Base-by-base conservation (phyloP, 1,140 invertebrate species). In the Lerema accius region DNA sequence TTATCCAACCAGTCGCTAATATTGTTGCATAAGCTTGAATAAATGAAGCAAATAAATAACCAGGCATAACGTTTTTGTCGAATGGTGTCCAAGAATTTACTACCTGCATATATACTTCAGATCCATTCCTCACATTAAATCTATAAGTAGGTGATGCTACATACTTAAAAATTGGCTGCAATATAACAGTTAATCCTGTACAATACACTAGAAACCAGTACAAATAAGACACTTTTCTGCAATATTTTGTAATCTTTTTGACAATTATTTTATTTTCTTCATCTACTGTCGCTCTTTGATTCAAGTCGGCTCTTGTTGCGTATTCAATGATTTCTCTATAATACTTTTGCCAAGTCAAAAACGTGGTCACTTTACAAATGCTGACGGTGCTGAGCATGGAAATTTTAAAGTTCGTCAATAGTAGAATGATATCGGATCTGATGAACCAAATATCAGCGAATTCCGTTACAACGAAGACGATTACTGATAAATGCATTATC, bases 81-180 rank as follows among this genome's bases (percentile, higher is more conserved):
- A 78, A 82, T 2, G 83, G 85, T 0, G 80, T 60, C 82, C 83
- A 86, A 1, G 82, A 80, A 15, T 74, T 82, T 0, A 84, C 62
- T 0, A 81, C 73, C 53, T 79, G 69, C 0, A 78, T 43, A 26
- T 78, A 80, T 0, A 46, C 55, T 10, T 76, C 76, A 4, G 49
- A 63, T 4, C 76, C 73, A 48, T 63, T 67, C 14, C 49, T 71
- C 0, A 72, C 55, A 48, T 71, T 73, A 0, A 63, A 23, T 45
- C 76, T 72, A 42, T 76, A 76, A 6, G 11, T 56, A 1, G 45
- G n/a, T 5, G 64, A 65, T 3, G 65, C 35, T 0, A 65, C 3
- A 45, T 70, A 78, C 46, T 74, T 74, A 7, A 64, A 32, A 0
- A 69, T 40, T 1, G 76, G 73, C 16, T 74, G 71, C 3, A 73